Percentiles rank a stretch among this genome's conserved stretches.
These are phyloP conservation scores for Lophotriccus pileatus DNA, from an alignment of 2,797 vertebrate species.

Conservation along the genomic window DNA sequence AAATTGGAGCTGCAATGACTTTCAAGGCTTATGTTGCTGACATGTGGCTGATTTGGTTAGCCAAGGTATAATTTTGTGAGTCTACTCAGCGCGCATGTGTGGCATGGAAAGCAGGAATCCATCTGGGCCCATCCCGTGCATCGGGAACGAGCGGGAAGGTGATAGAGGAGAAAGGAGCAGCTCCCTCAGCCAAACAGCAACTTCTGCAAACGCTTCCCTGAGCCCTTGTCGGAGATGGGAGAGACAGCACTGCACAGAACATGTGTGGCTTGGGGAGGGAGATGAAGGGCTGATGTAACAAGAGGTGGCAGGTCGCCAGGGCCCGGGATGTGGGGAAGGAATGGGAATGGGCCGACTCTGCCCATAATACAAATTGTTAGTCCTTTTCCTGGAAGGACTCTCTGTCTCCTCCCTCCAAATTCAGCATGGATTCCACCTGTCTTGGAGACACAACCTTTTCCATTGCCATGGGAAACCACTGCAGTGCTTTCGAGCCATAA, in stretches of 20 bases:
- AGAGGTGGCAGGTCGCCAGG: not conserved
- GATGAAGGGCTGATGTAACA: not conserved
- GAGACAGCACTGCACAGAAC: not conserved
- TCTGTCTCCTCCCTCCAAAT: not conserved
- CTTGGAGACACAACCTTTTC: not conserved
- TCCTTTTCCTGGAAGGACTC: not conserved
- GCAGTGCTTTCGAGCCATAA: not conserved
- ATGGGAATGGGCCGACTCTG: not conserved
- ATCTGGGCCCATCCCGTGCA: accelerated
- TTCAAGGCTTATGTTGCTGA: not conserved
- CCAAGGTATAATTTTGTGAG: not conserved
- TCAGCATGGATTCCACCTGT: not conserved
- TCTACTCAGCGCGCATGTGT: accelerated
- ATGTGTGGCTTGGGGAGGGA: not conserved
- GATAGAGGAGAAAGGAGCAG: not conserved
- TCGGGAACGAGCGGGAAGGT: accelerated
- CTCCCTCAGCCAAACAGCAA: not conserved
- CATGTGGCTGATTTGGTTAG: not conserved
- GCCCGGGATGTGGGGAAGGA: not conserved
- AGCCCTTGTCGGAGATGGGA: not conserved
- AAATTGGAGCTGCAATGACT: not conserved
- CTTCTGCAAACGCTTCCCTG: not conserved
- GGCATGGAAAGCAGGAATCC: not conserved
- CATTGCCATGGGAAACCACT: accelerated
- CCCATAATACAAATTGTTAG: not conserved